These are phyloP conservation scores for Brienomyrus longianalis DNA, from an alignment of 2,113 vertebrate species.

Conservation along the genomic window DNA sequence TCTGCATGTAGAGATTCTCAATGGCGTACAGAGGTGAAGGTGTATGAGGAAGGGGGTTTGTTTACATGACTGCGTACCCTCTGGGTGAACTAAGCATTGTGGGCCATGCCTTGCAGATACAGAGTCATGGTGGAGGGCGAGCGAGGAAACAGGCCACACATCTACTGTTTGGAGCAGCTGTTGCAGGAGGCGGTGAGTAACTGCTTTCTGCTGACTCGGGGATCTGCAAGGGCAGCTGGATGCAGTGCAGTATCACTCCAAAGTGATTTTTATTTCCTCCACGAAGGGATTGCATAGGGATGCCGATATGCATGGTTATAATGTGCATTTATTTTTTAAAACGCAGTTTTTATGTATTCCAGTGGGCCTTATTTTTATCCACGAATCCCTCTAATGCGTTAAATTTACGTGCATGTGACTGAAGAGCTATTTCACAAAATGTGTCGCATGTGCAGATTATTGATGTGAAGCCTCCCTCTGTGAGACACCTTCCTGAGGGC, in stretches of 20 bases:
- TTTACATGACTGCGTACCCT: neutral
- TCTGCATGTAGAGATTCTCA: neutral
- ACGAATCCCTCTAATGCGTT: neutral
- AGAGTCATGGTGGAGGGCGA: conserved; percentile 95
- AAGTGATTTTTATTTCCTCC: neutral
- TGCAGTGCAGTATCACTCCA: neutral
- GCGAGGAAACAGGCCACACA: conserved; percentile 90
- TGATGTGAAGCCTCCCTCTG: conserved; percentile 87
- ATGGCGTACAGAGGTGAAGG: neutral
- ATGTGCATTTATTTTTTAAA: neutral
- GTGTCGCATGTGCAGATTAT: conserved; percentile 71
- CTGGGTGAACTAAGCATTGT: neutral
- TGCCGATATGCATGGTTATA: neutral
- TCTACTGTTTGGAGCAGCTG: conserved; percentile 94
- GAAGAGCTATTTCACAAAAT: neutral
- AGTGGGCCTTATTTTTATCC: neutral
- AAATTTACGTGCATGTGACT: neutral
- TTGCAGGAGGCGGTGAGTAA: conserved; percentile 88
- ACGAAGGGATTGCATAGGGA: neutral
- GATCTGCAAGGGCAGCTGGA: neutral
- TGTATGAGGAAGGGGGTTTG: neutral
- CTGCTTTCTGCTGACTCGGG: neutral
- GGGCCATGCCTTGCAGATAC: conserved; percentile 68
- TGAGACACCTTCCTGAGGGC: conserved; percentile 85
- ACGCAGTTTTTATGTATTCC: neutral